Percentiles rank a stretch among this genome's conserved stretches.
Conservation (phyloP, 2,797 vertebrate genomes). For the Cyprinella venusta region DNA sequence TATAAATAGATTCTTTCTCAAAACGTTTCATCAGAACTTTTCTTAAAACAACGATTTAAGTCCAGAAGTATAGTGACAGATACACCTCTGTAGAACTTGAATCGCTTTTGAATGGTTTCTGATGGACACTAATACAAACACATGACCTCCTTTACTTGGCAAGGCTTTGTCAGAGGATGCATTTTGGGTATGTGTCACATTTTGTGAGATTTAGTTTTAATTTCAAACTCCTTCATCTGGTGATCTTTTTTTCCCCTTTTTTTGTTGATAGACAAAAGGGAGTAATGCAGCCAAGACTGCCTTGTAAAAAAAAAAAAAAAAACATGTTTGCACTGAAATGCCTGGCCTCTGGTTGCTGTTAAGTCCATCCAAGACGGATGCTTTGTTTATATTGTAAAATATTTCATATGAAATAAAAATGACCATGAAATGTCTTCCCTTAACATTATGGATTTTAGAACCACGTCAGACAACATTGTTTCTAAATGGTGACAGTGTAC, state of each 20-base stretch:
- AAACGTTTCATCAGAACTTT: conserved; percentile 8
- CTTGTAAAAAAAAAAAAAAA: conserved; percentile 85
- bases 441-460: conserved; percentile 90
- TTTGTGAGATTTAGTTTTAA: conserved; percentile 60
- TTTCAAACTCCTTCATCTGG: not conserved
- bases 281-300: conserved; percentile 91
- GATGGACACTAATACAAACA: conserved; percentile 21
- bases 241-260: conserved; percentile 43
- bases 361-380: conserved; percentile 89
- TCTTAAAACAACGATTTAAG: conserved; percentile 5
- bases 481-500: conserved; percentile 86
- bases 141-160: conserved; percentile 12
- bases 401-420: conserved; percentile 91
- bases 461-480: conserved; percentile 90
- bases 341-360: conserved; percentile 91
- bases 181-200: conserved; percentile 51
- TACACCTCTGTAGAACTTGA: not conserved
- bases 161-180: conserved; percentile 46
- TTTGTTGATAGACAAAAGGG: conserved; percentile 80
- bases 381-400: conserved; percentile 94
- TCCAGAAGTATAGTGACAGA: not conserved
- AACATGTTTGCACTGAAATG: conserved; percentile 88
- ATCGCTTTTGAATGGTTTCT: not conserved
- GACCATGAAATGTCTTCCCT: conserved; percentile 92
- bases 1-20: conserved; percentile 4